Conservation (phyloP, 2,797 vertebrate genomes). For the Chiropotes sagulatus region DNA sequence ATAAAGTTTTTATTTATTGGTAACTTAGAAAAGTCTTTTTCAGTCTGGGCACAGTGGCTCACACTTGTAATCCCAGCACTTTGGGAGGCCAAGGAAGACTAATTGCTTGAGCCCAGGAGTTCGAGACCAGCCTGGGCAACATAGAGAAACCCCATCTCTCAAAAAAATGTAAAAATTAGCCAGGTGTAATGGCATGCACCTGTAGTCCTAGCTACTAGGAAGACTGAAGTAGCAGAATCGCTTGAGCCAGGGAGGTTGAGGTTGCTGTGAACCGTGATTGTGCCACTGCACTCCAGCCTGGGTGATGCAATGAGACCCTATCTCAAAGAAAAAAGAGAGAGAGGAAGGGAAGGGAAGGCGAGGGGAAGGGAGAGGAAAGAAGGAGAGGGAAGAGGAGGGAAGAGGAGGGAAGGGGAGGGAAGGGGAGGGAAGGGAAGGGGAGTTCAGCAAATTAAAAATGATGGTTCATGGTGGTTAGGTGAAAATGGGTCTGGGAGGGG, state of each 20-base stretch:
- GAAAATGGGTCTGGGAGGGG: neutral
- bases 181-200: neutral
- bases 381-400: no score
- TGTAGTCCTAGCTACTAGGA: neutral
- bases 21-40: neutral
- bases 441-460: neutral
- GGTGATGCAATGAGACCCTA: neutral
- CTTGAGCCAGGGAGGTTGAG: neutral
- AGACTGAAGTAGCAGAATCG: neutral
- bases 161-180: neutral
- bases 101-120: neutral
- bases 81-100: neutral
- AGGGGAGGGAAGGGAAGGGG: no score
- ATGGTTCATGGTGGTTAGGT: neutral
- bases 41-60: neutral
- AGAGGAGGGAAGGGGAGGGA: neutral
- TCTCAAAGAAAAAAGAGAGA: neutral
- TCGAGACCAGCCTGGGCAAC: neutral
- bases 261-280: neutral
- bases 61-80: neutral
- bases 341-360: rapidly evolving
- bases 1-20: neutral
- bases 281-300: neutral
- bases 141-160: neutral
- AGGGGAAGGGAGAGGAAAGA: rapidly evolving